A percentile compares a stretch with the other conserved stretches of the same genome.
Conservation (phyloP, 2,888 invertebrate genomes). For the Pristionchus maxplancki region DNA sequence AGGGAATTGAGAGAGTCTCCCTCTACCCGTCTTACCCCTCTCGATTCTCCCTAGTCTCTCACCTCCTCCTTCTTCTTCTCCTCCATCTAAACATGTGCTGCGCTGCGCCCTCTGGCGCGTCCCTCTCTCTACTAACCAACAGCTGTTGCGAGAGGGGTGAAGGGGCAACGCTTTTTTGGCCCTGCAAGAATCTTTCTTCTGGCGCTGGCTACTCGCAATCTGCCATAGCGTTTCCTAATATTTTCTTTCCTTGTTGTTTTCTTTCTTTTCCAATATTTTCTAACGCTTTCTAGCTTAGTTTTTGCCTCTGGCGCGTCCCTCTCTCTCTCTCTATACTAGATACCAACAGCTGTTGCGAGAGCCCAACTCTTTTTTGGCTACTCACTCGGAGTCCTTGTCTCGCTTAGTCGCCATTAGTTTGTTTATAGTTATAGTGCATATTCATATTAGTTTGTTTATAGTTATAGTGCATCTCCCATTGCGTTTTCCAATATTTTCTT, state of each 20-base stretch:
- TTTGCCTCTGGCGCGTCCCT: too few relatives aligned
- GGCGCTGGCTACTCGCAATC: not conserved
- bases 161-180: not conserved
- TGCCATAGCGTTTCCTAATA: too few relatives aligned
- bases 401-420: too few relatives aligned
- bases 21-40: not conserved
- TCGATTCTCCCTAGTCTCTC: not conserved
- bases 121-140: not conserved
- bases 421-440: too few relatives aligned
- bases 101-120: conserved; percentile 20
- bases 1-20: not conserved
- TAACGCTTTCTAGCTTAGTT: too few relatives aligned
- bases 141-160: not conserved
- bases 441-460: too few relatives aligned
- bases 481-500: too few relatives aligned
- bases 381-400: not conserved
- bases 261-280: too few relatives aligned
- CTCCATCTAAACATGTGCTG: not conserved
- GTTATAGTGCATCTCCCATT: too few relatives aligned
- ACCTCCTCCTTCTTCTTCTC: not conserved
- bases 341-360: not conserved
- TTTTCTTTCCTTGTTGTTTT: too few relatives aligned
- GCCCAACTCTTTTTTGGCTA: not conserved
- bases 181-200: not conserved
- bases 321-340: too few relatives aligned